Conservation (phyloP, 2,888 invertebrate species). For the Tridacna crocea region DNA sequence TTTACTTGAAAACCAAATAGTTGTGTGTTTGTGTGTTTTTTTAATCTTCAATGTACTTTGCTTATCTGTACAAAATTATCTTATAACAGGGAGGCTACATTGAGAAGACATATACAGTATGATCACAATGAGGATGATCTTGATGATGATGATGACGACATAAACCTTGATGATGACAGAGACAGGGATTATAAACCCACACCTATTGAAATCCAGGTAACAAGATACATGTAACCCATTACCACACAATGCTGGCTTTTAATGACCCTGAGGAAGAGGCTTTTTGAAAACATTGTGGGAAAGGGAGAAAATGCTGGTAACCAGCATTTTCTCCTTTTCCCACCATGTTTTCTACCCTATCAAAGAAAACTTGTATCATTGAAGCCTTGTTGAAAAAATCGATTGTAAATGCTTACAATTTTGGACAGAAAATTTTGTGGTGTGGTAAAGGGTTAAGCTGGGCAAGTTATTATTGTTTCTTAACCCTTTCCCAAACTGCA, state of each 20-base stretch:
- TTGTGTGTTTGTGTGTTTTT: too few species aligned
- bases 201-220: conserved; percentile 26
- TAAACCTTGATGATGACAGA: conserved; percentile 47
- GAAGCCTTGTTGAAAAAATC: too few species aligned
- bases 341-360: conserved; percentile 12
- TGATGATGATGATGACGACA: conserved; percentile 41
- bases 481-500: too few species aligned
- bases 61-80: neutral
- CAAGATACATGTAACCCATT: neutral
- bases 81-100: conserved; percentile 74
- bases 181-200: conserved; percentile 59
- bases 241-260: too few species aligned
- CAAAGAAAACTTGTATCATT: too few species aligned
- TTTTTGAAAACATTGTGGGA: neutral
- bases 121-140: conserved; percentile 71
- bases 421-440: too few species aligned
- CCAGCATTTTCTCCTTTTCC: conserved; percentile 6
- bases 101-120: conserved; percentile 77
- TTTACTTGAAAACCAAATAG: neutral
- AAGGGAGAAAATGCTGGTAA: neutral
- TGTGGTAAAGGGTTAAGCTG: too few species aligned
- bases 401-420: too few species aligned
- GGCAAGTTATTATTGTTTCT: too few species aligned
- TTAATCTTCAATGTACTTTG: too few species aligned
- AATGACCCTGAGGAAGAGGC: too few species aligned